Evolutionary conservation across 2,797 vertebrate species (phyloP), one percentile per base, ranked within the genome.

Genomic region (Merluccius polli): DNA sequence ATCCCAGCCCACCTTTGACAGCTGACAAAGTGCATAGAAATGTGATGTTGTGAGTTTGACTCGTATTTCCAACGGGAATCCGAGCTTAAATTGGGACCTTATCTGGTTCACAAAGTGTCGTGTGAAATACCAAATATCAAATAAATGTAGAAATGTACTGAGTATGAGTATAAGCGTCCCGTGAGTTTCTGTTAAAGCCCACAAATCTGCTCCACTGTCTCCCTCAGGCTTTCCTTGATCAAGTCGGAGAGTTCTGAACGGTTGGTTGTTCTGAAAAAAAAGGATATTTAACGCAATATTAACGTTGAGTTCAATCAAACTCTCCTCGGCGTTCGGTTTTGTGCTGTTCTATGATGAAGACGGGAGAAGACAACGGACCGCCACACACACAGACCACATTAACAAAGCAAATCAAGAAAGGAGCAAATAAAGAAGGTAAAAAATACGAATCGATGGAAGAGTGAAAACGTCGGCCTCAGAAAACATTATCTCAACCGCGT

Each of bases 1-100:
- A 65, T 65, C 59, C 59, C 27, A 65, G 59, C 59, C 59, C 59
- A 65, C n/a, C 59, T 65, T 16, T 65, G 59, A 65, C 59, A 65
- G 59, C n/a, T 65, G 59, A 65, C 59, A 65, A 24, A 27, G 59
- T 4, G 59, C 59, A 27, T 27, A 27, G 59, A 65, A 27, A 65
- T 65, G 59, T 12, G n/a, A 65, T 65, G 59, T 65, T 65, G 24
- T 27, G 59, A 65, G 27, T 27, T 65, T 65, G n/a, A 29, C 59
- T 65, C 13, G 59, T 24, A 27, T 65, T 65, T 65, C 59, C 59
- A 65, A 65, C 6, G 59, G 59, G 59, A 65, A 65, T 27, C 59
- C 59, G 27, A 10, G 24, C 59, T 27, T 65, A 65, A 65, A 65
- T 65, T 27, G 59, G 59, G 3, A 27, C 59, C 59, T 27, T 65